A percentile compares a stretch with the other conserved stretches of the same genome.
phyloP scores from a whole-genome alignment of 1,140 invertebrate species.

The Aphelenchoides fujianensis region DNA sequence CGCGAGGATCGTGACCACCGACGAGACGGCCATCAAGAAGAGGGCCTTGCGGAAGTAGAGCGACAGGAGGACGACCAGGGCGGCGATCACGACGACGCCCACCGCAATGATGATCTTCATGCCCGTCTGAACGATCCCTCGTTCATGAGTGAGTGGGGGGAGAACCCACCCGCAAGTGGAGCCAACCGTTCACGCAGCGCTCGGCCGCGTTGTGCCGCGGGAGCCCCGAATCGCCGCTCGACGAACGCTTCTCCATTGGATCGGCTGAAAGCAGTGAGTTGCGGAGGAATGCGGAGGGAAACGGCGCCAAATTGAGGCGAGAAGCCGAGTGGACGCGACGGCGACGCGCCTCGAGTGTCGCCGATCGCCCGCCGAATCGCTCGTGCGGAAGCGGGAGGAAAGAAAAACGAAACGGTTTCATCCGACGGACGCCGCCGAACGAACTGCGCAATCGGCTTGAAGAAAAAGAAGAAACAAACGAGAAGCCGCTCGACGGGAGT shows the following conservation, averaged over 20 bases:
- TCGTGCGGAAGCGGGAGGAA: not conserved
- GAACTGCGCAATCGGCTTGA: not conserved
- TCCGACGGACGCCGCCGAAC: not conserved
- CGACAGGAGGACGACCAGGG: constrained; percentile 24
- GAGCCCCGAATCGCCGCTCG: not conserved
- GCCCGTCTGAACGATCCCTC: constrained; percentile 32
- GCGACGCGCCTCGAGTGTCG: not conserved
- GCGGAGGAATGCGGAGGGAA: not conserved
- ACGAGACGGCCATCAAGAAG: constrained; percentile 35
- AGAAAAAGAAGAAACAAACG: too few species aligned
- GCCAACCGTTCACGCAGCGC: constrained; percentile 13
- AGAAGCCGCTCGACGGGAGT: not conserved
- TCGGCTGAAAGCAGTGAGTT: not conserved
- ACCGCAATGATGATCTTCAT: constrained; percentile 39
- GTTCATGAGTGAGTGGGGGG: constrained; percentile 3
- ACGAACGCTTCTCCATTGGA: constrained; percentile 1
- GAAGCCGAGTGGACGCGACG: not conserved
- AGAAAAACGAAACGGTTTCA: constrained; percentile 1
- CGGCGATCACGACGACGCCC: constrained; percentile 42
- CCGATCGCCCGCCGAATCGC: not conserved
- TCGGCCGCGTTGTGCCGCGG: not conserved
- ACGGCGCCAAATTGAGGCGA: not conserved
- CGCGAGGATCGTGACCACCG: constrained; percentile 34
- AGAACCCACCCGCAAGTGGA: not conserved
- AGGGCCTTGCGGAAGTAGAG: constrained; percentile 48